Base-by-base conservation (phyloP, 2,797 vertebrate species). In the Rhinophrynus dorsalis region DNA sequence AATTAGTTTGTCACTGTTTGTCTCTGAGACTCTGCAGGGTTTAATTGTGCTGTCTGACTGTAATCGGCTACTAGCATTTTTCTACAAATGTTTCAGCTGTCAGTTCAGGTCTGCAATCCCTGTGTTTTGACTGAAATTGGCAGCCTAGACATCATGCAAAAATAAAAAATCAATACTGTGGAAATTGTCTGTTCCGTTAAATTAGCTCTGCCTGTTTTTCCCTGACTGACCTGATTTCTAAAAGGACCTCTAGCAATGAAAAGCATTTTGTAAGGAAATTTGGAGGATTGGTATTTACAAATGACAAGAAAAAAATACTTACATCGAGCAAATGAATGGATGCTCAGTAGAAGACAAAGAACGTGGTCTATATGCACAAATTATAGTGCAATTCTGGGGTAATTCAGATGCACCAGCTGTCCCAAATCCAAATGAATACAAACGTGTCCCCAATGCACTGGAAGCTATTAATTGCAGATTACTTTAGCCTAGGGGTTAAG, bases 141-240 rank as follows among this genome's bases (percentile, higher is more conserved):
- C 70, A 60, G 70, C 44, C 37, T 32, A 66, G 62, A 63, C 70
- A 62, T 66, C 62, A 73, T 60, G 45, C 62, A 73, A 73, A 73
- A 73, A 54, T 66, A 73, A 73, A 73, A 73, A 73, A 73, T 73
- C 70, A 73, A 73, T 73, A 73, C 62, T 60, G 70, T 66, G 70
- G 62, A 73, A 73, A 67, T 73, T 73, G 70, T 73, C 62, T 73
- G 70, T 66, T 73, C 62, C 62, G 55, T 73, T 67, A 73, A 73
- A 73, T 73, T 67, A 66, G 60, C 62, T 73, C 55, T 66, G 61
- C 59, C 52, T 72, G 52, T 72, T 72, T 65, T 48, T 65, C 51
- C 50, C 61, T 72, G 69, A 61, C 69, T 72, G 69, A 72, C 69
- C 69, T 72, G 69, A 72, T 72, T 72, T 72, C 44, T 50, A 52